phyloP scores from a whole-genome alignment of 2,797 vertebrate species.

The Melanotaenia nigrans region DNA sequence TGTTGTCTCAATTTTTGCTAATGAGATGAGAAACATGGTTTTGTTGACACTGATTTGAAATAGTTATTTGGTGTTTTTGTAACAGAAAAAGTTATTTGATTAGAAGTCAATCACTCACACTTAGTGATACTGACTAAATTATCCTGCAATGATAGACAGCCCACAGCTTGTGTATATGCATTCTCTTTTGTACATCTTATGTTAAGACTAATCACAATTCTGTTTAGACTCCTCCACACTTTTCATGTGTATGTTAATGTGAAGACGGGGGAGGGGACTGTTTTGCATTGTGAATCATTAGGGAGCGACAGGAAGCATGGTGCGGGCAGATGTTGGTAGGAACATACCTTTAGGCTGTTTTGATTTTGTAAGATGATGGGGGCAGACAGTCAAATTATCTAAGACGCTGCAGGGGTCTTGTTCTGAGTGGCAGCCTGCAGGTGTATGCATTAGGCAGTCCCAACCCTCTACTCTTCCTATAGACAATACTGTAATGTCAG shows the following conservation, averaged over 20 bases:
- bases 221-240: slow-evolving; percentile 56
- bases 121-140: slow-evolving; percentile 68
- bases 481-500: slow-evolving; percentile 41
- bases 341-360: slow-evolving; percentile 57
- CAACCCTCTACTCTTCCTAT: slow-evolving; percentile 33
- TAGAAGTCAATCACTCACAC: slow-evolving; percentile 75
- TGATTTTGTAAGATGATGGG: slow-evolving; percentile 63
- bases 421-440: slow-evolving; percentile 59
- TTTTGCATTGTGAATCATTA: slow-evolving; percentile 58
- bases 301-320: slow-evolving; percentile 26
- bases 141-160: slow-evolving; percentile 58
- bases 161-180: slow-evolving; percentile 40
- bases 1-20: slow-evolving; percentile 36
- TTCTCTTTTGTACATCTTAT: slow-evolving; percentile 40
- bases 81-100: slow-evolving; percentile 74
- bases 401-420: slow-evolving; percentile 51
- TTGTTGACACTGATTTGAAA: slow-evolving; percentile 66
- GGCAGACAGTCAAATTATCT: slow-evolving; percentile 53
- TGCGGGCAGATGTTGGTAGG: slow-evolving; percentile 28
- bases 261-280: slow-evolving; percentile 52
- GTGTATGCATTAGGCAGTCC: slow-evolving; percentile 31
- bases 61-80: slow-evolving; percentile 55
- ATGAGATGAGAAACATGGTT: slow-evolving; percentile 61
- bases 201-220: slow-evolving; percentile 66
- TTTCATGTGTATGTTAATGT: slow-evolving; percentile 62